phyloP scores from a whole-genome alignment of 2,888 invertebrate species.

The Peribatodes rhomboidaria region DNA sequence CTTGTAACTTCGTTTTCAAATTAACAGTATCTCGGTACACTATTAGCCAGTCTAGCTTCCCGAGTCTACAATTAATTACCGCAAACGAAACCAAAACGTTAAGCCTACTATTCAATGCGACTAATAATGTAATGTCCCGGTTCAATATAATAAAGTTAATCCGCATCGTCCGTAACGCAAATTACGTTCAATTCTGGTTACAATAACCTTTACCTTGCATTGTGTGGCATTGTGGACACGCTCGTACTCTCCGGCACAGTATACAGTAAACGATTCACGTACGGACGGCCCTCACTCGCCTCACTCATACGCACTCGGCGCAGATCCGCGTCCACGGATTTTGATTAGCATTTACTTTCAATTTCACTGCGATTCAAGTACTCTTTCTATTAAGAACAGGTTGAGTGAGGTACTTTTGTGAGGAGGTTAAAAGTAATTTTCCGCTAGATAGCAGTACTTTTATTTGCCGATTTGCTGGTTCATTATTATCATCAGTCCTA shows the following conservation, averaged over 20 bases:
- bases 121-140: conserved; percentile 49
- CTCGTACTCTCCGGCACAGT: conserved; percentile 9
- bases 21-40: neutral
- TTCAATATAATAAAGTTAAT: conserved; percentile 60
- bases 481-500: neutral
- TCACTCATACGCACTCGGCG: conserved; percentile 7
- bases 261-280: conserved; percentile 10
- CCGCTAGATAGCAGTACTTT: neutral
- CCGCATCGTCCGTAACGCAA: conserved; percentile 61
- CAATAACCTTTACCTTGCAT: conserved; percentile 83
- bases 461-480: neutral
- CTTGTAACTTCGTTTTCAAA: neutral
- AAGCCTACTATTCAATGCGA: conserved; percentile 39
- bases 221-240: conserved; percentile 61
- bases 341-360: conserved; percentile 18
- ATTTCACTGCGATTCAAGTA: conserved; percentile 18
- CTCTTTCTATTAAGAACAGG: conserved; percentile 21
- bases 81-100: conserved; percentile 37
- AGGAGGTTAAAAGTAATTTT: conserved; percentile 1
- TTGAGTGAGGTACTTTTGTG: conserved; percentile 5
- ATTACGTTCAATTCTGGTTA: conserved; percentile 69
- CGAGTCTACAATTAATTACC: conserved; percentile 25
- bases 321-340: conserved; percentile 9
- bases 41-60: neutral
- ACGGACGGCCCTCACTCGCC: neutral